Conservation (phyloP, 2,888 invertebrate genomes). For the Drosophila subquinaria region DNA sequence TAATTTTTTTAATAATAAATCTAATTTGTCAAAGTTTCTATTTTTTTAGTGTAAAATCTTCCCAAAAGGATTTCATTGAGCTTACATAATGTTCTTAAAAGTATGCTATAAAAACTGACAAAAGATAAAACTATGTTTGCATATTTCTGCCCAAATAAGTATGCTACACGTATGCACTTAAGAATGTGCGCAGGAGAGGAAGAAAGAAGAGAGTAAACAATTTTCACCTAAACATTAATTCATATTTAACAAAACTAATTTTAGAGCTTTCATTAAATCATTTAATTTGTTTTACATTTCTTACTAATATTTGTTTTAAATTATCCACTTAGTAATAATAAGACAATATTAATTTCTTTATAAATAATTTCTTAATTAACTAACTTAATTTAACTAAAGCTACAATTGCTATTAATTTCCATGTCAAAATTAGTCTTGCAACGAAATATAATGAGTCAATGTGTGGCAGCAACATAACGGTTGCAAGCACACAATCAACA, state of each 20-base stretch:
- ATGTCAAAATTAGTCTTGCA: not conserved
- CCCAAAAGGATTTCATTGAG: not conserved
- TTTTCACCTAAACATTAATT: not conserved
- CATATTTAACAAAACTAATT: too few relatives aligned
- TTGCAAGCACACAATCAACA: slow-evolving; percentile 20
- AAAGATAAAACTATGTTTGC: not conserved
- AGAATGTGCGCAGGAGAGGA: not conserved
- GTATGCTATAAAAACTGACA: slow-evolving; percentile 5
- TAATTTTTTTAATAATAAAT: too few relatives aligned
- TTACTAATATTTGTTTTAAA: too few relatives aligned
- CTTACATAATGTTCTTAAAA: not conserved
- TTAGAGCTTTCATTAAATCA: too few relatives aligned
- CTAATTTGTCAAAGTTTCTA: too few relatives aligned
- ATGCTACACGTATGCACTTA: slow-evolving; percentile 2
- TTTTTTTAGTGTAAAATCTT: too few relatives aligned
- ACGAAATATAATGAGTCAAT: slow-evolving; percentile 11
- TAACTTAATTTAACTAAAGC: too few relatives aligned
- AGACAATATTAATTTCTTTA: too few relatives aligned
- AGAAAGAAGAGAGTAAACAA: not conserved
- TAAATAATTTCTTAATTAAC: too few relatives aligned
- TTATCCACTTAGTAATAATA: too few relatives aligned
- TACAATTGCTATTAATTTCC: not conserved
- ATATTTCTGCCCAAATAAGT: not conserved
- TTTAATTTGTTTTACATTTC: too few relatives aligned
- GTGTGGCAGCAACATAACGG: slow-evolving; percentile 8